A percentile compares a stretch with the other conserved stretches of the same genome.
Evolutionary conservation across 2,888 invertebrate genomes (phyloP).

Genomic region (Electrophaes corylata): DNA sequence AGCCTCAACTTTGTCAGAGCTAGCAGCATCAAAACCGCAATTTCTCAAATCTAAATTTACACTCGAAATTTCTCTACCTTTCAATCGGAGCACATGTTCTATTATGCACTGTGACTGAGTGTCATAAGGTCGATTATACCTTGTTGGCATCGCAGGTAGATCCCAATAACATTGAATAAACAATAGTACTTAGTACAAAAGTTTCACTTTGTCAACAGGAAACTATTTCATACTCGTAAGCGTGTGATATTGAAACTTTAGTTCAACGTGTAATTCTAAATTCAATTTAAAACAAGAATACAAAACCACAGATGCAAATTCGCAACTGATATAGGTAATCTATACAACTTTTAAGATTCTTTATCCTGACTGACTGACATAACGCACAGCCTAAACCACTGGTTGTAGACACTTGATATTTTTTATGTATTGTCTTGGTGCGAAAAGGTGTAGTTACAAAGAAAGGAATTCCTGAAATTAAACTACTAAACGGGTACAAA

Average conservation of each 20-base stretch:
- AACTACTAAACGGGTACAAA: too few species aligned
- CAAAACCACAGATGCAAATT: too few species aligned
- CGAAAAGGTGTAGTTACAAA: too few species aligned
- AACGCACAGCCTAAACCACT: too few species aligned
- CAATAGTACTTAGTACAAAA: slow-evolving; percentile 2
- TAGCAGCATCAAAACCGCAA: slow-evolving; percentile 19
- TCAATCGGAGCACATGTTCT: background rate
- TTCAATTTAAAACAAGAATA: too few species aligned
- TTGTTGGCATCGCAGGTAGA: slow-evolving; percentile 8
- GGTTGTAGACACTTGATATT: too few species aligned
- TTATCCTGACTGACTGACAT: too few species aligned
- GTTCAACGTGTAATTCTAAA: background rate
- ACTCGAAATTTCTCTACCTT: slow-evolving; percentile 11
- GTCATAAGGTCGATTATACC: background rate
- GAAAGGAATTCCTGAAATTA: too few species aligned
- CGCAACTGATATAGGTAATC: too few species aligned
- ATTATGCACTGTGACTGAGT: background rate
- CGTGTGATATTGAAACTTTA: background rate
- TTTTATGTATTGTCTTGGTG: too few species aligned
- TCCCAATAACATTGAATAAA: slow-evolving; percentile 6
- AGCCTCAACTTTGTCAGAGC: slow-evolving; percentile 13
- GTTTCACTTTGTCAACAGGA: background rate
- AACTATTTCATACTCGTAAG: background rate
- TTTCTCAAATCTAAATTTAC: slow-evolving; percentile 26
- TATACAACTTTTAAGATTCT: too few species aligned